A percentile compares a stretch with the other conserved stretches of the same genome.
phyloP scores from a whole-genome alignment of 2,113 vertebrate genomes.

The Thomomys bottae region DNA sequence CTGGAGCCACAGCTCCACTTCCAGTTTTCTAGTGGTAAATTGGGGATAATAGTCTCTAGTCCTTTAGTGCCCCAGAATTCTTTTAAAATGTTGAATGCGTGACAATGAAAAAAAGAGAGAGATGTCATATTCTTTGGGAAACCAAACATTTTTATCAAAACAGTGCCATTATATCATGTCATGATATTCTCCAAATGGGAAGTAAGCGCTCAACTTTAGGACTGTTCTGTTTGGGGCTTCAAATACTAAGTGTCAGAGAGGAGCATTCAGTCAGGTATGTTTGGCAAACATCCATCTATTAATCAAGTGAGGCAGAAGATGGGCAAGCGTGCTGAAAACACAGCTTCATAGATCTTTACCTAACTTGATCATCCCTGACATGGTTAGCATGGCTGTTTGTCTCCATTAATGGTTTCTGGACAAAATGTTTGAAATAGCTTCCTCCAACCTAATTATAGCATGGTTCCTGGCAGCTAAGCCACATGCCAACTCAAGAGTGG shows the following conservation, averaged over 20 bases:
- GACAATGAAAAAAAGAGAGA: background rate
- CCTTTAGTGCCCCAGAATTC: too few relatives aligned
- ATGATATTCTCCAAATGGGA: background rate
- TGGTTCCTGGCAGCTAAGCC: slow-evolving; percentile 54
- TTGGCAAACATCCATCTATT: background rate
- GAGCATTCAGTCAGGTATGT: background rate
- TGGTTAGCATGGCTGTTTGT: slow-evolving; percentile 46
- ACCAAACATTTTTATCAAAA: background rate
- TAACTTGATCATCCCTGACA: slow-evolving; percentile 22
- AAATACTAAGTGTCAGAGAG: background rate
- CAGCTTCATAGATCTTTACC: slow-evolving; percentile 23
- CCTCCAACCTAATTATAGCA: slow-evolving; percentile 54
- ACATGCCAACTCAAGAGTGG: slow-evolving; percentile 49
- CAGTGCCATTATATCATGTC: background rate
- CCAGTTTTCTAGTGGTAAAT: too few relatives aligned
- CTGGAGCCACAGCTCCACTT: too few relatives aligned
- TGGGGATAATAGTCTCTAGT: too few relatives aligned
- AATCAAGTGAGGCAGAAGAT: slow-evolving; percentile 23
- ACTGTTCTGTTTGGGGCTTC: background rate
- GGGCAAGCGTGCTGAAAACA: slow-evolving; percentile 29
- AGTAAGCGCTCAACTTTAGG: background rate
- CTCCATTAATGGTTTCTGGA: slow-evolving; percentile 54
- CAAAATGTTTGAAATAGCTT: slow-evolving; percentile 59
- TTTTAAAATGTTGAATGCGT: background rate
- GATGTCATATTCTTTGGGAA: background rate